Percentiles rank a stretch among this genome's conserved stretches.
These are phyloP conservation scores for Odontesthes bonariensis DNA, from an alignment of 2,113 vertebrate genomes.

Conservation along the genomic window DNA sequence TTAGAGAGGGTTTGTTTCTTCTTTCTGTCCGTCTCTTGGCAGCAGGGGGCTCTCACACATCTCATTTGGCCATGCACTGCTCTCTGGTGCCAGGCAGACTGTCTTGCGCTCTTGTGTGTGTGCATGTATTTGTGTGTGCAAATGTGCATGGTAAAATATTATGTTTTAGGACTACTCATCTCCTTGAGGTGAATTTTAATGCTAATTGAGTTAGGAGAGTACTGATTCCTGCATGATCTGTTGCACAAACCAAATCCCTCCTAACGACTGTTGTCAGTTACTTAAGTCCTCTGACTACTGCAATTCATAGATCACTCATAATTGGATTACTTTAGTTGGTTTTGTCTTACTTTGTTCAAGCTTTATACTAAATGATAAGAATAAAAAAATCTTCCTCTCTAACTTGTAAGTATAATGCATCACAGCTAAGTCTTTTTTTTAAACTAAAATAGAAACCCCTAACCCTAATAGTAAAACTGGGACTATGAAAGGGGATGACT, in stretches of 20 bases:
- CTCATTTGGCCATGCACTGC: constrained; percentile 76
- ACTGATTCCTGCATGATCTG: constrained; percentile 59
- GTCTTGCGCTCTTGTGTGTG: constrained; percentile 66
- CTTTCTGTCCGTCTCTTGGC: constrained; percentile 81
- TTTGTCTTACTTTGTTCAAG: constrained; percentile 23
- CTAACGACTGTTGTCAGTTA: constrained; percentile 62
- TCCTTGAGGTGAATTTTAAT: constrained; percentile 61
- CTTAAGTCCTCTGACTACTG: constrained; percentile 52
- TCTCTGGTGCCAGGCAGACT: constrained; percentile 87
- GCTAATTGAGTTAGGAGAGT: constrained; percentile 62
- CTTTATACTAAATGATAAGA: constrained; percentile 3
- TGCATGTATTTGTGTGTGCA: constrained; percentile 35
- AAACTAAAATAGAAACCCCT: neutral
- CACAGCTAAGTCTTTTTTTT: neutral
- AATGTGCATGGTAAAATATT: constrained; percentile 35
- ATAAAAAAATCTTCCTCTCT: neutral
- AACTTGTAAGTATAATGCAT: neutral
- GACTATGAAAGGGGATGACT: neutral
- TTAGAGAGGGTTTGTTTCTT: constrained; percentile 85
- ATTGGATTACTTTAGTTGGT: constrained; percentile 64
- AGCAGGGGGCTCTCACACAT: constrained; percentile 85
- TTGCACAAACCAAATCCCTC: constrained; percentile 61
- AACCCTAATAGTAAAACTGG: too few species aligned
- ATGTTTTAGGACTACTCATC: constrained; percentile 61
- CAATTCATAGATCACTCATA: constrained; percentile 60